Evolutionary conservation across 2,888 invertebrate genomes (phyloP).

Genomic region (Clunio marinus): DNA sequence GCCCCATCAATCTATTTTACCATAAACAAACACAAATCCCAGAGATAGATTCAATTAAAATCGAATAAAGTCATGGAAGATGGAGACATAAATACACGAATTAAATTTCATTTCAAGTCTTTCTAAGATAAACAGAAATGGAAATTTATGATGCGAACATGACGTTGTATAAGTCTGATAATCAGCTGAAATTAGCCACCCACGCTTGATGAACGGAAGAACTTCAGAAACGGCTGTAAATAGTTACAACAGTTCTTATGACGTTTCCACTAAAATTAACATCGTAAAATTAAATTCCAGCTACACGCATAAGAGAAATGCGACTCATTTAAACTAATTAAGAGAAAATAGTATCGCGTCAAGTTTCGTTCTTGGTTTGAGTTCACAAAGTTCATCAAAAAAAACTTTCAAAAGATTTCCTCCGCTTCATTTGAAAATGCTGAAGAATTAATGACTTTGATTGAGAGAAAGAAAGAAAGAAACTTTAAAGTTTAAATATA

Average conservation of each 20-base stretch:
- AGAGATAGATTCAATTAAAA: slow-evolving; percentile 2
- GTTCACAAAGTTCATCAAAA: too few species aligned
- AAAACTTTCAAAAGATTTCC: too few species aligned
- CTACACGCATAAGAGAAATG: too few species aligned
- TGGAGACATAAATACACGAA: not conserved
- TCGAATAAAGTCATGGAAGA: not conserved
- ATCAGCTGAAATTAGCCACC: slow-evolving; percentile 9
- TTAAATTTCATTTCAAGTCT: not conserved
- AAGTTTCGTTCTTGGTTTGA: not conserved
- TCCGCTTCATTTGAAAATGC: not conserved
- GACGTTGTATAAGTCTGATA: not conserved
- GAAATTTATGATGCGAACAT: slow-evolving; percentile 21
- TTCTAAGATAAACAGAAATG: not conserved
- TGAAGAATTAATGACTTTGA: slow-evolving; percentile 1
- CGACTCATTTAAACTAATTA: slow-evolving; percentile 10
- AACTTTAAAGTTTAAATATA: too few species aligned
- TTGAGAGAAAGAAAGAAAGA: not conserved
- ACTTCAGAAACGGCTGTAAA: not conserved
- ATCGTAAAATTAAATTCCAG: too few species aligned
- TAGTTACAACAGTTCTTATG: too few species aligned
- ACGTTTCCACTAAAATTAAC: too few species aligned
- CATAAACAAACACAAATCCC: not conserved
- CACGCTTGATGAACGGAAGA: slow-evolving; percentile 13
- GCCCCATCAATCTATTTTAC: too few species aligned
- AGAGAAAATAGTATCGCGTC: not conserved